Evolutionary conservation across 2,888 invertebrate species (phyloP).

Genomic region (Drosophila leonis): DNA sequence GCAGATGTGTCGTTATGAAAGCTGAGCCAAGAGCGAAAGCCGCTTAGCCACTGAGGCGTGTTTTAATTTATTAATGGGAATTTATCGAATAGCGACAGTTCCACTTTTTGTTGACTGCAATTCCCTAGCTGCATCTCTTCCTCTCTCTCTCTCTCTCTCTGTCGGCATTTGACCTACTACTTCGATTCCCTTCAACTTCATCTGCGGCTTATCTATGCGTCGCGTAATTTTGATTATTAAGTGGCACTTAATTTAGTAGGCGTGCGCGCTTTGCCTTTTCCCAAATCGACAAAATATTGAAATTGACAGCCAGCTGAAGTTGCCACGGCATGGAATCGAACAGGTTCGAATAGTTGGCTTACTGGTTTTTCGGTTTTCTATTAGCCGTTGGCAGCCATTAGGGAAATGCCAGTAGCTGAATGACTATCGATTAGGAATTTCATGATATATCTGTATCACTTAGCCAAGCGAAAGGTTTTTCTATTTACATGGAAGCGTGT

Average conservation of each 20-base stretch:
- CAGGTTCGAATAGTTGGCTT: constrained; percentile 42
- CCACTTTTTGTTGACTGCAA: constrained; percentile 26
- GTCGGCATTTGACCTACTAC: constrained; percentile 54
- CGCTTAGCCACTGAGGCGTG: constrained; percentile 56
- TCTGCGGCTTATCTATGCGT: constrained; percentile 68
- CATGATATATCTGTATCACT: constrained; percentile 73
- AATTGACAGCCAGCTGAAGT: constrained; percentile 56
- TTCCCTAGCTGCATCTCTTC: background rate
- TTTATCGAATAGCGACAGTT: constrained; percentile 49
- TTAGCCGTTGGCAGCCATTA: constrained; percentile 58
- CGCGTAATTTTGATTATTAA: constrained; percentile 82
- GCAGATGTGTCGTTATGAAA: constrained; percentile 29
- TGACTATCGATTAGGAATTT: constrained; percentile 68
- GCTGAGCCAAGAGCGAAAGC: constrained; percentile 62
- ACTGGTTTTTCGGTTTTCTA: constrained; percentile 51
- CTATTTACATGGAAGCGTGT: background rate
- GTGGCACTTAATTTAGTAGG: constrained; percentile 82
- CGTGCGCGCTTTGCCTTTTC: constrained; percentile 66
- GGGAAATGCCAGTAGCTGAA: constrained; percentile 75
- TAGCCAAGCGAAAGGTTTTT: constrained; percentile 57
- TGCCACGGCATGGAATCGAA: constrained; percentile 27
- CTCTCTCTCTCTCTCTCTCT: background rate
- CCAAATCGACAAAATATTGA: constrained; percentile 74
- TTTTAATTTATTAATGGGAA: constrained; percentile 66
- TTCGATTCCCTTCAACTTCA: constrained; percentile 31